Evolutionary conservation across 2,888 invertebrate genomes (phyloP).

Genomic region (Mythimna impura): DNA sequence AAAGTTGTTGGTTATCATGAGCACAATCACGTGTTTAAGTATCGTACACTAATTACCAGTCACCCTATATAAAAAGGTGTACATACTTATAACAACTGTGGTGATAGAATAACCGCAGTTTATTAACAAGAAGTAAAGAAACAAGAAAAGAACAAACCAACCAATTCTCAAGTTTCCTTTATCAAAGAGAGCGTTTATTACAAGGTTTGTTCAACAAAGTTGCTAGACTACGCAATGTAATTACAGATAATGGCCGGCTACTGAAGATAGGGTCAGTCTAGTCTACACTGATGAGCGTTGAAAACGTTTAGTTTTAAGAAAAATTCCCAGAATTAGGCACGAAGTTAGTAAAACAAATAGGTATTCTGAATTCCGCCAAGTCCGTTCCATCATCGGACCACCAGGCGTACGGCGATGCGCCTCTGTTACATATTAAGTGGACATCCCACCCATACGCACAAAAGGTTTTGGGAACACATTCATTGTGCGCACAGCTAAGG

Average conservation of each 20-base stretch:
- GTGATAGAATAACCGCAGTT: neutral
- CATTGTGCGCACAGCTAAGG: too few relatives aligned
- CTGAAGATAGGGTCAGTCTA: slow-evolving; percentile 11
- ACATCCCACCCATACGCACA: too few relatives aligned
- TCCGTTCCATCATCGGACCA: too few relatives aligned
- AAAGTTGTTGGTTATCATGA: too few relatives aligned
- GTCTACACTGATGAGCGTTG: neutral
- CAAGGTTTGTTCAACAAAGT: slow-evolving; percentile 15
- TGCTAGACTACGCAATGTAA: slow-evolving; percentile 66
- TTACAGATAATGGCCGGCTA: slow-evolving; percentile 62
- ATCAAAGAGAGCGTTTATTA: slow-evolving; percentile 19
- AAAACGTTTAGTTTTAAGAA: slow-evolving; percentile 1
- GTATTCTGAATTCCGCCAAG: neutral
- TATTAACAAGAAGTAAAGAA: neutral
- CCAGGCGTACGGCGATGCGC: too few relatives aligned
- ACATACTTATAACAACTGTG: neutral
- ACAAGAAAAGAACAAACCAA: neutral
- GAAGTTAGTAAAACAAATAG: neutral
- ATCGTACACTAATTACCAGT: too few relatives aligned
- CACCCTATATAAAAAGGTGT: too few relatives aligned
- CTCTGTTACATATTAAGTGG: too few relatives aligned
- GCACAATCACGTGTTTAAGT: too few relatives aligned
- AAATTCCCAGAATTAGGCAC: neutral
- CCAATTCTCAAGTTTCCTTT: slow-evolving; percentile 7
- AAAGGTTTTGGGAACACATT: too few relatives aligned